These are phyloP conservation scores for Bombylius major DNA, from an alignment of 2,888 invertebrate species.

Conservation along the genomic window DNA sequence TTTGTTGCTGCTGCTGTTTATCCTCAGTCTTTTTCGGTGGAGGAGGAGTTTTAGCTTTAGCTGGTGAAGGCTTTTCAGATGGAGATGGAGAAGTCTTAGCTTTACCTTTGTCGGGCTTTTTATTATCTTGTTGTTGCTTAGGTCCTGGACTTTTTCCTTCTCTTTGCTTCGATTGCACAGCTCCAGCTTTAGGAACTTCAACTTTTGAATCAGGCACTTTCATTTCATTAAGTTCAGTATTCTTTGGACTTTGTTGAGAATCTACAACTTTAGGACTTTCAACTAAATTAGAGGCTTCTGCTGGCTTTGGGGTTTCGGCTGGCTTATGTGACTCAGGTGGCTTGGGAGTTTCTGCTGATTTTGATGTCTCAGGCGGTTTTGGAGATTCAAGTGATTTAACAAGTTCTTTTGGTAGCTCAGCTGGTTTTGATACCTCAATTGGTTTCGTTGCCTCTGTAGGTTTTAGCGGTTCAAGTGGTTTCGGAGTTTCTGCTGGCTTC, in stretches of 20 bases:
- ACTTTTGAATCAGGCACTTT: too few species aligned
- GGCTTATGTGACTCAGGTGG: conserved; percentile 42
- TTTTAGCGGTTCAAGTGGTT: conserved; percentile 78
- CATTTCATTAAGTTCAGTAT: too few species aligned
- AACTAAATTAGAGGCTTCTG: background rate
- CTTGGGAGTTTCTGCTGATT: background rate
- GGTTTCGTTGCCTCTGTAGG: conserved; percentile 41
- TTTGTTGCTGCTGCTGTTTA: background rate
- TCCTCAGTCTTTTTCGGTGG: conserved; percentile 1
- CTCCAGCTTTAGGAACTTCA: conserved; percentile 10
- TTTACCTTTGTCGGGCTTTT: conserved; percentile 3
- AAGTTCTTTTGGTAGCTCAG: conserved; percentile 61
- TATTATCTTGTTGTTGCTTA: conserved; percentile 2
- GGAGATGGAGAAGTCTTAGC: conserved; percentile 11
- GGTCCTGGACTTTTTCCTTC: conserved; percentile 33
- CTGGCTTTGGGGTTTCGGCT: background rate
- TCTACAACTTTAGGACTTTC: conserved; percentile 59
- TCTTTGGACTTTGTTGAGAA: conserved; percentile 38
- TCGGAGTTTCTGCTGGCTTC: conserved; percentile 36
- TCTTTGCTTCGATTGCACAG: conserved; percentile 24
- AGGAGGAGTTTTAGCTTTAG: conserved; percentile 38
- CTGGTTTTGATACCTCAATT: conserved; percentile 85
- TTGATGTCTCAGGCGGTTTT: conserved; percentile 42
- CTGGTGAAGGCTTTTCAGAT: conserved; percentile 52
- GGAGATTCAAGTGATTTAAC: conserved; percentile 33